phyloP scores from a whole-genome alignment of 2,797 vertebrate species.

The Aphelocoma californica region DNA sequence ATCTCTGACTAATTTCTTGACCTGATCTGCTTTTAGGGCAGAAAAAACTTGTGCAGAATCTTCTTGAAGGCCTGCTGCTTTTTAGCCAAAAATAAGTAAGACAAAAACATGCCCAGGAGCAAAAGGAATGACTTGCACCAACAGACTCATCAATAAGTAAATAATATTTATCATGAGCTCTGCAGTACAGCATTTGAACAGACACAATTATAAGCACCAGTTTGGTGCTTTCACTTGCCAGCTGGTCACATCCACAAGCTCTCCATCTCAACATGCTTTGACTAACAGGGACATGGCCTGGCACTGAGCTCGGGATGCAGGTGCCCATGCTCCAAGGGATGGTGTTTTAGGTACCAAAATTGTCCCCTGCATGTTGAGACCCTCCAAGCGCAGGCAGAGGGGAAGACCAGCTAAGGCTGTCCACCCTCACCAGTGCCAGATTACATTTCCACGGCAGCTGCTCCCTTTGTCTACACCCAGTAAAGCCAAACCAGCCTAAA shows the following conservation, averaged over 20 bases:
- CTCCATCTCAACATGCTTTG: not conserved
- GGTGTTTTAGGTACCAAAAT: constrained; percentile 7
- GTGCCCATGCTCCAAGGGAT: not conserved
- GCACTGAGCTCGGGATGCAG: not conserved
- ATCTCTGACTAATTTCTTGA: not conserved
- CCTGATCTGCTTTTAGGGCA: not conserved
- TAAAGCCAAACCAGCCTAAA: constrained; percentile 87
- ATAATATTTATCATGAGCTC: not conserved
- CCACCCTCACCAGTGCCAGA: constrained; percentile 73
- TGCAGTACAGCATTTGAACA: not conserved
- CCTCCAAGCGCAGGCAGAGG: not conserved
- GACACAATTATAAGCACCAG: not conserved
- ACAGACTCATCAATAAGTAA: not conserved
- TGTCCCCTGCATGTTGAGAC: not conserved
- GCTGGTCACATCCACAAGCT: not conserved
- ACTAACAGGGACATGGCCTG: not conserved
- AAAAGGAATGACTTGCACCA: not conserved
- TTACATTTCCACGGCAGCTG: constrained; percentile 87
- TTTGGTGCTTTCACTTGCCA: not conserved
- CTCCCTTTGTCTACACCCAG: constrained; percentile 85
- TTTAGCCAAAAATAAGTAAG: not conserved
- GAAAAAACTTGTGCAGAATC: not conserved
- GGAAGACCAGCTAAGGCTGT: constrained; percentile 57
- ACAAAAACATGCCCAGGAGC: not conserved
- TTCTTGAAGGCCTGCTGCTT: not conserved